Conservation (phyloP, 2,113 vertebrate genomes). For the Amphilophus citrinellus region DNA sequence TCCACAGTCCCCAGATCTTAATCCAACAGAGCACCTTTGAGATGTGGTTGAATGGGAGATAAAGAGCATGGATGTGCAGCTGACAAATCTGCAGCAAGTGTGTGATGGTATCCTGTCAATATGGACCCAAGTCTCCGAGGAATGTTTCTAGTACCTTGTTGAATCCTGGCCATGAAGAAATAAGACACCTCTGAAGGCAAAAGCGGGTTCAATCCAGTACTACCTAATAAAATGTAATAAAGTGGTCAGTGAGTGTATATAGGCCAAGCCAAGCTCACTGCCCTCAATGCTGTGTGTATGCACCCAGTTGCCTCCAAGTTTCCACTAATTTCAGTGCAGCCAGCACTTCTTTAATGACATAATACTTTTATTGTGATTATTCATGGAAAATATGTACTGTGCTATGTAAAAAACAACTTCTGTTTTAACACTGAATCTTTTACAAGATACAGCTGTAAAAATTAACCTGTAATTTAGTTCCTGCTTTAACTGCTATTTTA, state of each 20-base stretch:
- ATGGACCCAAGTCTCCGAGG: background rate
- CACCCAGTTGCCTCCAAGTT: background rate
- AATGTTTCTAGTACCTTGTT: background rate
- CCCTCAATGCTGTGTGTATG: background rate
- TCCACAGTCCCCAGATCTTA: background rate
- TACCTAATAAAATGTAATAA: background rate
- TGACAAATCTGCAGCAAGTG: background rate
- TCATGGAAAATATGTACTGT: background rate
- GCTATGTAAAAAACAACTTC: background rate
- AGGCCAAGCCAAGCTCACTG: background rate
- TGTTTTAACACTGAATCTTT: background rate
- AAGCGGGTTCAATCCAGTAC: background rate
- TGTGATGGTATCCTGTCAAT: background rate
- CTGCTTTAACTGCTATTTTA: background rate
- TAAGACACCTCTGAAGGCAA: background rate
- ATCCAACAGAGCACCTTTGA: background rate
- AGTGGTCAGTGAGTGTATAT: background rate
- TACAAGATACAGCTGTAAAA: background rate
- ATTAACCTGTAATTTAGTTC: background rate
- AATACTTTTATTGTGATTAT: background rate
- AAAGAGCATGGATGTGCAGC: background rate
- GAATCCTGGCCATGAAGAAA: background rate
- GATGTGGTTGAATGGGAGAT: background rate
- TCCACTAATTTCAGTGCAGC: background rate
- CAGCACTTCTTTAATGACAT: slow-evolving; percentile 4